Conservation (phyloP, 2,797 vertebrate genomes). For the Pelodytes ibericus region DNA sequence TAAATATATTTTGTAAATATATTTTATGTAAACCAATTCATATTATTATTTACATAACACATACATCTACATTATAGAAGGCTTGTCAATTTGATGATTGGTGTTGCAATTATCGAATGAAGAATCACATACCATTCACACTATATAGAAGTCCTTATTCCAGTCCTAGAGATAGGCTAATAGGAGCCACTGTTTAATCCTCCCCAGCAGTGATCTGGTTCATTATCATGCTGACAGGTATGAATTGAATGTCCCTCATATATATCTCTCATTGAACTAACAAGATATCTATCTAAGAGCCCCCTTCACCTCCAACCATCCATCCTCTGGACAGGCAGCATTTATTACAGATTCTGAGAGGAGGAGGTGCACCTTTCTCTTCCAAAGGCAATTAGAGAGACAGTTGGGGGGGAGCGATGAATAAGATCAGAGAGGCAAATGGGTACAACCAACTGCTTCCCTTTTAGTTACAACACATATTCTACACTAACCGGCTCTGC, state of each 20-base stretch:
- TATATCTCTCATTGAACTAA: conserved; percentile 56
- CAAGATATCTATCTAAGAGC: conserved; percentile 57
- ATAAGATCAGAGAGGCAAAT: conserved; percentile 37
- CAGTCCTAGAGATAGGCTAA: conserved; percentile 18
- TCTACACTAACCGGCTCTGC: no score
- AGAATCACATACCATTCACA: conserved; percentile 14
- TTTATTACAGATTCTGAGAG: conserved; percentile 75
- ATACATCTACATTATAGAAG: background rate
- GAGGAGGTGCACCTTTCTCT: conserved; percentile 46
- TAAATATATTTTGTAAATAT: no score
- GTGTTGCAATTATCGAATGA: background rate
- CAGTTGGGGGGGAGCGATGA: conserved; percentile 43
- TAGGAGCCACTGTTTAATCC: conserved; percentile 37
- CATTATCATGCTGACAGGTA: conserved; percentile 56
- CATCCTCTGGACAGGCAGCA: conserved; percentile 69
- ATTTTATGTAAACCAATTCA: background rate
- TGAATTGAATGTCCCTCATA: conserved; percentile 53
- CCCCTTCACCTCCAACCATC: conserved; percentile 57
- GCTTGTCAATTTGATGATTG: background rate
- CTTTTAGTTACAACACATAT: conserved; percentile 18
- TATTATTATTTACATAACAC: background rate
- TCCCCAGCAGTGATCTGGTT: conserved; percentile 55
- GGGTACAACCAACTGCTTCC: conserved; percentile 29
- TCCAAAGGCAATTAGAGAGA: conserved; percentile 51
- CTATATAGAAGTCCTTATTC: background rate